Base-by-base conservation (phyloP, 2,797 vertebrate species). In the Clamator glandarius region DNA sequence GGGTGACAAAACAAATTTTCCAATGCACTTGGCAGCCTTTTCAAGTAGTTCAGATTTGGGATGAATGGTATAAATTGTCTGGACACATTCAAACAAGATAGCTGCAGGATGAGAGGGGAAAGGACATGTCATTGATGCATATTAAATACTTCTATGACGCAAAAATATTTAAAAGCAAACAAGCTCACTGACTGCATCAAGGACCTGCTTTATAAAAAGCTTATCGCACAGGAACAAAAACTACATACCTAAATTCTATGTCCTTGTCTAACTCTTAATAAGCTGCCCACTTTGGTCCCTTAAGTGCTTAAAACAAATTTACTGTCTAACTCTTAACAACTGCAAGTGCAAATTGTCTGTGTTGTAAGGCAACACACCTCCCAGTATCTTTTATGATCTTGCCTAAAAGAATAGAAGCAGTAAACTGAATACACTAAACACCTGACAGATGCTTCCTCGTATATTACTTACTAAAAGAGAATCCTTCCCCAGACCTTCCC, bases 31-130 rank as follows among this genome's bases (percentile, higher is more conserved):
- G 70, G 99, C 99, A 70, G 99, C 99, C 91, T 99, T 99, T 97
- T 99, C 99, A 98, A 99, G 97, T 90, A 99, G 98, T 59, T 99
- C 98, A 11, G 98, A 97, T 95, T 99, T 99, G 42, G 99, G 99
- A 94, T 99, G 97, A 97, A 99, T 98, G 36, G 99, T 99, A 97
- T 99, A 99, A 97, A 99, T 97, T 88, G 99, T 99, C 89, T 98
- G 99, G 54, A 99, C 99, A 97, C 99, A 99, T 96, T 99, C 99
- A 67, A 98, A 99, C 67, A 99, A 97, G 97, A 99, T 99, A 70
- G 99, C 99, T 99, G 91, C 4, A 11, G 23, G 13, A 23, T 3
- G n/a, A 83, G n/a, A 78, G 59, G 55, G 33, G 91, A 67, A 55
- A 17, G 8, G 18, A 78, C 29, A 72, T 2, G 3, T 29, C 48